Percentiles rank a stretch among this genome's conserved stretches.
phyloP scores from a whole-genome alignment of 2,888 invertebrate species.

The Dioctria linearis region DNA sequence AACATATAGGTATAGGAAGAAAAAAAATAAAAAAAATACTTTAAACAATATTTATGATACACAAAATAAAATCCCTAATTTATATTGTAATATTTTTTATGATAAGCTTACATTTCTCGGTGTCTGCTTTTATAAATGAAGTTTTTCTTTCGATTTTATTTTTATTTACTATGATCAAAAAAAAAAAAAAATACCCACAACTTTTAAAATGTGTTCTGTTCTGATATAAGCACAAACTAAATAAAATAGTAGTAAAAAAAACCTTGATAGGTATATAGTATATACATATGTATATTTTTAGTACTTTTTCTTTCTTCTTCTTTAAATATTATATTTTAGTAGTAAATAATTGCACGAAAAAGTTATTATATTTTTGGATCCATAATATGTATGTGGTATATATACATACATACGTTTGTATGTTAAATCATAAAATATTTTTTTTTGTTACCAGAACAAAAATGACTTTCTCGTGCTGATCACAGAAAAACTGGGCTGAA shows the following conservation, averaged over 20 bases:
- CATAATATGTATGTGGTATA: neutral
- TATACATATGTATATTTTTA: slow-evolving; percentile 25
- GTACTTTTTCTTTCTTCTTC: slow-evolving; percentile 21
- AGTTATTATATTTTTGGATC: slow-evolving; percentile 12
- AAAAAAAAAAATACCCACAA: slow-evolving; percentile 43
- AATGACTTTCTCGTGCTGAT: slow-evolving; percentile 48
- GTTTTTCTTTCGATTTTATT: neutral
- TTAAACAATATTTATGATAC: slow-evolving; percentile 39
- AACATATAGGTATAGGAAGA: neutral
- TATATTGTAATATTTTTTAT: no score
- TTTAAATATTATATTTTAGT: slow-evolving; percentile 40
- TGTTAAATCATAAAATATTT: slow-evolving; percentile 9
- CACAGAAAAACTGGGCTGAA: slow-evolving; percentile 55
- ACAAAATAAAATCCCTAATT: slow-evolving; percentile 6
- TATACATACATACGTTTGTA: no score
- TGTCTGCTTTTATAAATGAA: neutral
- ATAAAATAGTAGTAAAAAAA: slow-evolving; percentile 29
- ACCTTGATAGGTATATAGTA: no score
- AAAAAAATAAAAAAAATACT: slow-evolving; percentile 13
- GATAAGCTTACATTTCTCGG: neutral
- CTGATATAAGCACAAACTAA: slow-evolving; percentile 36
- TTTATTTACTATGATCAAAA: slow-evolving; percentile 4
- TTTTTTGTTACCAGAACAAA: slow-evolving; percentile 36
- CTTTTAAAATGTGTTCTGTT: slow-evolving; percentile 17
- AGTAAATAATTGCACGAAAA: slow-evolving; percentile 40